Evolutionary conservation across 2,113 vertebrate species (phyloP).

Genomic region (Pungitius pungitius): DNA sequence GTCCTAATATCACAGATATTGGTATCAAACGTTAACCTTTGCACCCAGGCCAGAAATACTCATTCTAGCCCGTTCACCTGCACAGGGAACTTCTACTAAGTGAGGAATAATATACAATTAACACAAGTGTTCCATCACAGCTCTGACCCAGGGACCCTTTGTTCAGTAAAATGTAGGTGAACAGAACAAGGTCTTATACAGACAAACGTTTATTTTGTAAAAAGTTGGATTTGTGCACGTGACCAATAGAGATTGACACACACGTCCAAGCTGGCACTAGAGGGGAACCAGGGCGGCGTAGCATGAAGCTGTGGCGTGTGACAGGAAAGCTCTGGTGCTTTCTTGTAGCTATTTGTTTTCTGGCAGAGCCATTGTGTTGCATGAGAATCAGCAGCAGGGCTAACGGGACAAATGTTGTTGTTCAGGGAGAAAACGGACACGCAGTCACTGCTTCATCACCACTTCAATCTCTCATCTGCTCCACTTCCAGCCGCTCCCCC

Average conservation of each 20-base stretch:
- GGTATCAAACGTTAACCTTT: too few relatives aligned
- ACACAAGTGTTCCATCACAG: too few relatives aligned
- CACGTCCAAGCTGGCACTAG: background rate
- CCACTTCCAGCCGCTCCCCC: background rate
- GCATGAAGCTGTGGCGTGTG: background rate
- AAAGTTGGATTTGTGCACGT: too few relatives aligned
- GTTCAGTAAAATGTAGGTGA: too few relatives aligned
- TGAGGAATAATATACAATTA: too few relatives aligned
- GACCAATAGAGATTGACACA: background rate
- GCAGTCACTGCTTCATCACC: background rate
- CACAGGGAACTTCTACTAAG: too few relatives aligned
- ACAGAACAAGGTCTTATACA: too few relatives aligned
- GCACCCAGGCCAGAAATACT: too few relatives aligned
- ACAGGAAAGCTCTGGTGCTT: background rate
- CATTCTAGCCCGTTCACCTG: too few relatives aligned
- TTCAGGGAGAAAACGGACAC: background rate
- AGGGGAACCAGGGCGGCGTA: background rate
- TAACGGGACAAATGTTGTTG: background rate
- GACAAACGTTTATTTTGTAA: too few relatives aligned
- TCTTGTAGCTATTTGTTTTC: background rate
- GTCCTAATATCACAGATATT: too few relatives aligned
- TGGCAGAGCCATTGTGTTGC: background rate
- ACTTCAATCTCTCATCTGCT: background rate
- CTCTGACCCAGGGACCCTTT: too few relatives aligned
- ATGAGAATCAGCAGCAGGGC: background rate